These are phyloP conservation scores for Chiloscyllium plagiosum DNA, from an alignment of 2,113 vertebrate genomes.

Conservation along the genomic window DNA sequence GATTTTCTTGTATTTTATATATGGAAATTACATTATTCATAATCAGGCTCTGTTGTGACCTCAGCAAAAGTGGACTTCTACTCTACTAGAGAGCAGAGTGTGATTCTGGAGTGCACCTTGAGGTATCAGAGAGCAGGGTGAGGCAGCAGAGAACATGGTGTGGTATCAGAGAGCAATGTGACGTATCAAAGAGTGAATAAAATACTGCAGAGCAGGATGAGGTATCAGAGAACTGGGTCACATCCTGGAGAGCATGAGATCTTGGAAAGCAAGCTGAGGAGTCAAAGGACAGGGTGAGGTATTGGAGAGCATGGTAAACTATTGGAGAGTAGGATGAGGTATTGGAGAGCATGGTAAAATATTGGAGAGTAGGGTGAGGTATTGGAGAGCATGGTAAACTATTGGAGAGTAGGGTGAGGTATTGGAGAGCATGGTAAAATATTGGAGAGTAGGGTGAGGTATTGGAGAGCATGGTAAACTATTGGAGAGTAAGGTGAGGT, in stretches of 20 bases:
- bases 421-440: background rate
- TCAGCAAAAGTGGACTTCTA: background rate
- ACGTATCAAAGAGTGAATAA: background rate
- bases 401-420: background rate
- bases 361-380: background rate
- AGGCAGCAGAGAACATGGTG: background rate
- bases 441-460: background rate
- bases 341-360: background rate
- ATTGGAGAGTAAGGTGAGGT: background rate
- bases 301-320: background rate
- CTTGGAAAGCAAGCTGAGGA: background rate
- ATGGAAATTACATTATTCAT: background rate
- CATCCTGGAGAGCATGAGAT: too few relatives aligned
- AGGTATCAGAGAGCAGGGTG: background rate
- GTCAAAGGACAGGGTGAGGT: background rate
- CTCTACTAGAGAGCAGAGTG: background rate
- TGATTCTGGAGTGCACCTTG: background rate
- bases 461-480: background rate
- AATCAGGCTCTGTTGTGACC: background rate
- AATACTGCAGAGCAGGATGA: too few relatives aligned
- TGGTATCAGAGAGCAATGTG: background rate
- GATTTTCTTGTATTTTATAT: background rate
- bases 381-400: background rate
- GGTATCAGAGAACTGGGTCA: too few relatives aligned
- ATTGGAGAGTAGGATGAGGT: too few relatives aligned